phyloP scores from a whole-genome alignment of 2,888 invertebrate genomes.

The Pandemis heparana region DNA sequence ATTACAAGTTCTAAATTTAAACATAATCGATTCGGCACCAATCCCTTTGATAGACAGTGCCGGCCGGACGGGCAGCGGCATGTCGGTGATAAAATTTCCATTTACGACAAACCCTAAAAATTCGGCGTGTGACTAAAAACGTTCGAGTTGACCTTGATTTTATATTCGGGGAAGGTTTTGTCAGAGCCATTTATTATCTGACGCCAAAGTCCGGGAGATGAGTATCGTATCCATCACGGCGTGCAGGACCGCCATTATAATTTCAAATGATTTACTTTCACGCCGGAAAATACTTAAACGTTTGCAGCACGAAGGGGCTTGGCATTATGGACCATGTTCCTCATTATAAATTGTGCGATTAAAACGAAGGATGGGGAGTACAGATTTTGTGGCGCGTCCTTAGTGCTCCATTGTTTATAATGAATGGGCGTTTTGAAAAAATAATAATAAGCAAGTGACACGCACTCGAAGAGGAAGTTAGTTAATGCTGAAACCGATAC shows the following conservation, averaged over 20 bases:
- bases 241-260: conserved; percentile 65
- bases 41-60: conserved; percentile 17
- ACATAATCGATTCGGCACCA: conserved; percentile 15
- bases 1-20: conserved; percentile 18
- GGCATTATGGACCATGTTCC: conserved; percentile 58
- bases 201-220: conserved; percentile 52
- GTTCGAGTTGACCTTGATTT: conserved; percentile 52
- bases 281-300: conserved; percentile 52
- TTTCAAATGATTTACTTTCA: conserved; percentile 65
- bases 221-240: conserved; percentile 67
- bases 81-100: conserved; percentile 40
- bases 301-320: conserved; percentile 45
- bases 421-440: conserved; percentile 41
- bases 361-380: conserved; percentile 55
- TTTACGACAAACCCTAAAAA: conserved; percentile 40
- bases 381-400: conserved; percentile 54
- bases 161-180: conserved; percentile 51
- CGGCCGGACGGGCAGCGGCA: conserved; percentile 17
- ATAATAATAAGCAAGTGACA: conserved; percentile 12
- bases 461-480: background rate
- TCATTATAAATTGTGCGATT: conserved; percentile 67
- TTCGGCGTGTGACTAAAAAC: conserved; percentile 40
- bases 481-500: background rate
- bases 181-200: conserved; percentile 66
- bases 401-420: conserved; percentile 53